A percentile compares a stretch with the other conserved stretches of the same genome.
phyloP scores from a whole-genome alignment of 2,797 vertebrate genomes.

The Poecilia wingei region DNA sequence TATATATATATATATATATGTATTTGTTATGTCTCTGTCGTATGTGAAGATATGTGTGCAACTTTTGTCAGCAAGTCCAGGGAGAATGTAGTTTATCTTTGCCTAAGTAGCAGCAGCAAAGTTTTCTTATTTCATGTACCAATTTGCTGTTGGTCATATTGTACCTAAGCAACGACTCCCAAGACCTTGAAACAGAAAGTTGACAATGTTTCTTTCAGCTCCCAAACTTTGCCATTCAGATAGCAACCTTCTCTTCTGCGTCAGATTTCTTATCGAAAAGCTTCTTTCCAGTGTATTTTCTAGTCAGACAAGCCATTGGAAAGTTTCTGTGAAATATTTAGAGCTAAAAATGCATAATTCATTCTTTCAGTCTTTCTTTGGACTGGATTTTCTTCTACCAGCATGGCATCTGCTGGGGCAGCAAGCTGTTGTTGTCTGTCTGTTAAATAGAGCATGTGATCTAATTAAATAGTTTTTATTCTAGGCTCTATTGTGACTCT shows the following conservation, averaged over 20 bases:
- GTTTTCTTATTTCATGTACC: background rate
- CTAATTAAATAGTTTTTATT: constrained; percentile 41
- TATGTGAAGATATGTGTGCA: background rate
- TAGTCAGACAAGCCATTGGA: background rate
- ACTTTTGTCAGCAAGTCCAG: background rate
- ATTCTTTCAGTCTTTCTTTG: background rate
- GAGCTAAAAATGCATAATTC: background rate
- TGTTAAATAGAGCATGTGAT: constrained; percentile 69
- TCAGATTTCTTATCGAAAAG: background rate
- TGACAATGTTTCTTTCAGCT: background rate
- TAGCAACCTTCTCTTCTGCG: background rate
- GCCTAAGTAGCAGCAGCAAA: background rate
- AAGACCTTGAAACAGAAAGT: background rate
- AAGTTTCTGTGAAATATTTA: background rate
- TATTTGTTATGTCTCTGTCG: background rate
- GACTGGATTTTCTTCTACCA: background rate
- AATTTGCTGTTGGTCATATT: background rate
- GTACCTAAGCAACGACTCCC: background rate
- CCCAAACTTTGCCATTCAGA: background rate
- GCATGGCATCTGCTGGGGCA: background rate
- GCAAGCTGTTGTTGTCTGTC: constrained; percentile 18
- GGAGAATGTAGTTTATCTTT: background rate
- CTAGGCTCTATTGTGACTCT: constrained; percentile 5
- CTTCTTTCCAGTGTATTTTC: background rate
- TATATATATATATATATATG: background rate